Evolutionary conservation across 2,797 vertebrate species (phyloP), one percentile per base, ranked within the genome.

Genomic region (Alosa sapidissima): DNA sequence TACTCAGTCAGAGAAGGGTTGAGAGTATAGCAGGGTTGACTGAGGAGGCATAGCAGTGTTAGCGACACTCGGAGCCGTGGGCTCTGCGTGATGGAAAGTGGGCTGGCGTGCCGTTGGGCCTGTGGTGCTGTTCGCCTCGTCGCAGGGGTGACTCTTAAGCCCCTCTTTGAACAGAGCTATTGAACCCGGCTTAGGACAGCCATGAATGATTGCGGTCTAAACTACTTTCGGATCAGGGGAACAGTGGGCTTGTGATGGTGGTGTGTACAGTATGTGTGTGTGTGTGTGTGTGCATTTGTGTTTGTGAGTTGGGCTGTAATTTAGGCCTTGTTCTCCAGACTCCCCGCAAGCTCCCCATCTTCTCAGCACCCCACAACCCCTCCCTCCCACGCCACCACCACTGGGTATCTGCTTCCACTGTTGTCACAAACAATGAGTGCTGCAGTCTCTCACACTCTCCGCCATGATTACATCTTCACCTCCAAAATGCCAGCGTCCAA

Each of bases 401-500:
- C 82, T 21, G 14, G 0, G 36, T 75, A 45, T 75, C 68, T 81
- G 2, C 82, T 72, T 81, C 28, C 83, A 41, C 84, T 5, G 86
- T 88, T 91, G 92, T 92, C 92, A 91, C 85, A 86, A 86, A 85
- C 87, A 90, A 90, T 93, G 86, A 89, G 86, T 89, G 19, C 72
- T 3, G 86, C 16, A 82, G 89, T 91, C 88, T 83, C 89, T 93
- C 91, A 93, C 90, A 81, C 90, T 47, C 85, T 68, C 8, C 51
- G 58, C 87, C 9, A 0, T 92, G 89, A 94, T 93, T 93, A 92
- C 91, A 94, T 91, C 91, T 86, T 84, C 86, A 85, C 87, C 68
- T 86, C 87, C 45, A 82, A 93, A 94, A 92, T 89, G 88, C 89
- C 88, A 91, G 36, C 87, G 86, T 91, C 91, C 89, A 82, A 86